Evolutionary conservation across 2,113 vertebrate species (phyloP).

Genomic region (Lathamus discolor): DNA sequence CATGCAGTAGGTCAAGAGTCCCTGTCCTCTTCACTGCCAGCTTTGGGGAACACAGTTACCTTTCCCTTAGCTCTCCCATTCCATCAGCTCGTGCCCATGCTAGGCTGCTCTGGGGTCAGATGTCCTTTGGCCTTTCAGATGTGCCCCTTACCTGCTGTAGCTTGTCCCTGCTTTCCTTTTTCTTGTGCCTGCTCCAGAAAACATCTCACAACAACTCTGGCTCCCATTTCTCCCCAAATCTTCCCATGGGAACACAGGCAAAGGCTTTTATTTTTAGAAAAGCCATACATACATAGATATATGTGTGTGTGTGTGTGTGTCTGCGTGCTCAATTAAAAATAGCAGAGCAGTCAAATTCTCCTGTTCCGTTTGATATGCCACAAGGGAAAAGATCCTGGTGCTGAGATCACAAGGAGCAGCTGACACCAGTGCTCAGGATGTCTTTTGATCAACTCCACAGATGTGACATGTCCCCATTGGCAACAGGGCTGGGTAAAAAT

Average conservation of each 20-base stretch:
- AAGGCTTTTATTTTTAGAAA: conserved; percentile 65
- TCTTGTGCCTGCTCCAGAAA: not conserved
- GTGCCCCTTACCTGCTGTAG: not conserved
- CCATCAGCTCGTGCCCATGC: not conserved
- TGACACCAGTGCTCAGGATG: conserved; percentile 58
- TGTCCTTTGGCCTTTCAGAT: not conserved
- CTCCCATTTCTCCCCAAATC: conserved; percentile 37
- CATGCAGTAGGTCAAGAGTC: not conserved
- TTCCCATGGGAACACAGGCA: conserved; percentile 65
- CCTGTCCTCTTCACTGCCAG: not conserved
- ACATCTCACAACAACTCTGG: conserved; percentile 18
- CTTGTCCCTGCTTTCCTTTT: not conserved
- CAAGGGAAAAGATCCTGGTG: conserved; percentile 63
- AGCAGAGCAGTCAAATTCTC: conserved; percentile 61
- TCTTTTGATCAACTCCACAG: conserved; percentile 72
- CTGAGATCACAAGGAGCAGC: conserved; percentile 69
- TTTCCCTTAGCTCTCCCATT: not conserved
- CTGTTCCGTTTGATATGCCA: conserved; percentile 72
- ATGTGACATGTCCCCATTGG: conserved; percentile 64
- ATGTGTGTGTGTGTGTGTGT: not conserved
- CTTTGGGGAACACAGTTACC: not conserved
- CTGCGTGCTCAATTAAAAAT: conserved; percentile 50
- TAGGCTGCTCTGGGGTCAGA: not conserved
- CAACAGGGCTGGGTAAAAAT: conserved; percentile 64
- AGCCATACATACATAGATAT: conserved; percentile 47